Base-by-base conservation (phyloP, 1,140 invertebrate species). In the Ruditapes philippinarum region DNA sequence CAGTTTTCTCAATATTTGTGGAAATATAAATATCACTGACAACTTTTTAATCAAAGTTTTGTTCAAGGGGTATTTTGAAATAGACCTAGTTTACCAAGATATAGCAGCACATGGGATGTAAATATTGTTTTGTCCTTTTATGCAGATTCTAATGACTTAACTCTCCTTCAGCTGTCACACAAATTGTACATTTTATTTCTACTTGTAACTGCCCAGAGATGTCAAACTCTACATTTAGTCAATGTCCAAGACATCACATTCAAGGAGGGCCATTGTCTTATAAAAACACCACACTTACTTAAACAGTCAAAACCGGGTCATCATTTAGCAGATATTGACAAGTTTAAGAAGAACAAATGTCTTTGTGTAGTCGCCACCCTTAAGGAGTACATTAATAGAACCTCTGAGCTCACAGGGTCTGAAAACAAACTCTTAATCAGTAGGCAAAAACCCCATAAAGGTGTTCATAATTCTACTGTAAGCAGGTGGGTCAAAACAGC, bases 391-490 rank as follows among this genome's bases (percentile, higher is more conserved):
- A n/a, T 65, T 11, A 65, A 33, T 65, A n/a, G 9, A 25, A 65
- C 60, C n/a, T n/a, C n/a, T n/a, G n/a, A n/a, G n/a, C n/a, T n/a
- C n/a, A n/a, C n/a, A n/a, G n/a, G n/a, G n/a, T n/a, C n/a, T n/a
- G n/a, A n/a, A n/a, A n/a, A 65, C 60, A 65, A 65, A 33, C 60
- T 65, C 9, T 25, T 65, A 33, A 65, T 65, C 60, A 65, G 60
- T n/a, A 65, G 9, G n/a, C 60, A 65, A 65, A 65, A 65, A 65
- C 60, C 60, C n/a, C 60, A 65, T n/a, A 65, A 65, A 65, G 60
- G n/a, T 7, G n/a, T 65, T n/a, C 31, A n/a, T n/a, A n/a, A 33
- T 11, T n/a, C n/a, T n/a, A 65, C 60, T 9, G 31, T 65, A 7
- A 65, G 60, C n/a, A n/a, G 60, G 11, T 65, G 60, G 60, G 60